A percentile compares a stretch with the other conserved stretches of the same genome.
These are phyloP conservation scores for Bathynomus jamesi DNA, from an alignment of 1,140 invertebrate genomes.

Conservation along the genomic window DNA sequence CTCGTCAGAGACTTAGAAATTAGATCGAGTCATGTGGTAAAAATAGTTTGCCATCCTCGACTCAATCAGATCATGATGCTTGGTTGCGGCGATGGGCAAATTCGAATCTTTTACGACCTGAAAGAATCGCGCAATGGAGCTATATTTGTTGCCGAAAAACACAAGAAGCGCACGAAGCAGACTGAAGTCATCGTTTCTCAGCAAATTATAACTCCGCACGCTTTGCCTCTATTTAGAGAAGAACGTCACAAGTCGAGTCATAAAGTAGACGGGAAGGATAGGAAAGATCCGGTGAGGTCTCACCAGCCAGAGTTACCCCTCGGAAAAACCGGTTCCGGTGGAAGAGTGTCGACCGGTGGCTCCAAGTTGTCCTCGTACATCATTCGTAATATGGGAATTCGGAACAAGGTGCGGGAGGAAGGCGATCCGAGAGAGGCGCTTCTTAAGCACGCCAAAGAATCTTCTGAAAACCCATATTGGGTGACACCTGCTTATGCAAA, in stretches of 20 bases:
- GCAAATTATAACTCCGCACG: constrained; percentile 96
- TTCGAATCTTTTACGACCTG: constrained; percentile 86
- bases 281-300: constrained; percentile 86
- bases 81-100: constrained; percentile 80
- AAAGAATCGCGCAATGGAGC: constrained; percentile 79
- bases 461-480: constrained; percentile 95
- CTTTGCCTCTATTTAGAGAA: constrained; percentile 89
- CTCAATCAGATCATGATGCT: constrained; percentile 94
- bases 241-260: constrained; percentile 80
- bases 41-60: constrained; percentile 89
- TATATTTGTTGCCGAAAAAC: constrained; percentile 77
- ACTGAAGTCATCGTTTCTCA: constrained; percentile 79
- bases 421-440: constrained; percentile 95
- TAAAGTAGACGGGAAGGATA: constrained; percentile 85
- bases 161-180: constrained; percentile 60
- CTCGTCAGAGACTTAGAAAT: constrained; percentile 64
- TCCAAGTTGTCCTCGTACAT: constrained; percentile 95
- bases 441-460: constrained; percentile 92
- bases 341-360: constrained; percentile 88
- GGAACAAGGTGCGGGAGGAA: constrained; percentile 88
- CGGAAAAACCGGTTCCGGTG: constrained; percentile 74
- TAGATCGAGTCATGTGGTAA: constrained; percentile 67
- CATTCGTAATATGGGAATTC: constrained; percentile 85
- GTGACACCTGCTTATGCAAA: constrained; percentile 81
- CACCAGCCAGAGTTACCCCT: constrained; percentile 90